A percentile compares a stretch with the other conserved stretches of the same genome.
Conservation (phyloP, 2,797 vertebrate genomes). For the Naso thynnoides region DNA sequence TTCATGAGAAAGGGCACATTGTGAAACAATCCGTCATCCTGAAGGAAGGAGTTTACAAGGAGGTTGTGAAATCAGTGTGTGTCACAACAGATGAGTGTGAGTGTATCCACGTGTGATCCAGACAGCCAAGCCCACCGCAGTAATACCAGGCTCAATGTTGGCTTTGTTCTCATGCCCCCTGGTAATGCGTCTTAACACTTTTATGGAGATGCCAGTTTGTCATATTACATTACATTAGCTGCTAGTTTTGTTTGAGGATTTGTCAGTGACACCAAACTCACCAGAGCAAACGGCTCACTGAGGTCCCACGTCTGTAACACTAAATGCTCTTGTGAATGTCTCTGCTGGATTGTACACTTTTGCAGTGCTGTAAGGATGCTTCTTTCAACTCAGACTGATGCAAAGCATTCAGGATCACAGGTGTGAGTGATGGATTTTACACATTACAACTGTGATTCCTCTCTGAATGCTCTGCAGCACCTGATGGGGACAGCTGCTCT, state of each 20-base stretch:
- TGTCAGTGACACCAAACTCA: constrained; percentile 33
- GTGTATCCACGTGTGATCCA: constrained; percentile 20
- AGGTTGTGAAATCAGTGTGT: constrained; percentile 10
- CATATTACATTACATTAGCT: constrained; percentile 45
- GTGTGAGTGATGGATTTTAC: not conserved
- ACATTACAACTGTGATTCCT: constrained; percentile 1
- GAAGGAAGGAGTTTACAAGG: not conserved
- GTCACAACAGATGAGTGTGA: constrained; percentile 7
- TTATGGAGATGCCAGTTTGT: constrained; percentile 29
- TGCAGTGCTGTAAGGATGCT: constrained; percentile 15
- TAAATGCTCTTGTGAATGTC: constrained; percentile 39
- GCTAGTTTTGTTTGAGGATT: constrained; percentile 42
- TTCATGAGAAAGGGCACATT: constrained; percentile 11
- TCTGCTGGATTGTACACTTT: constrained; percentile 12
- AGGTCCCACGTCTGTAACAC: constrained; percentile 23
- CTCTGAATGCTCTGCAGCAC: not conserved
- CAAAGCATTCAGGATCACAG: constrained; percentile 1
- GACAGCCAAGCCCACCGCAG: not conserved
- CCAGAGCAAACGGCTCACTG: not conserved
- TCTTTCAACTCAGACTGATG: constrained; percentile 7
- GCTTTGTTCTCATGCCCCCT: constrained; percentile 30
- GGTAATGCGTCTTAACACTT: constrained; percentile 33
- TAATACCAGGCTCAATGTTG: constrained; percentile 17
- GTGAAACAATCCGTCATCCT: constrained; percentile 16
- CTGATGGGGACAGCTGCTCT: not conserved